Evolutionary conservation across 2,888 invertebrate species (phyloP).

Genomic region (Nomada fucata): DNA sequence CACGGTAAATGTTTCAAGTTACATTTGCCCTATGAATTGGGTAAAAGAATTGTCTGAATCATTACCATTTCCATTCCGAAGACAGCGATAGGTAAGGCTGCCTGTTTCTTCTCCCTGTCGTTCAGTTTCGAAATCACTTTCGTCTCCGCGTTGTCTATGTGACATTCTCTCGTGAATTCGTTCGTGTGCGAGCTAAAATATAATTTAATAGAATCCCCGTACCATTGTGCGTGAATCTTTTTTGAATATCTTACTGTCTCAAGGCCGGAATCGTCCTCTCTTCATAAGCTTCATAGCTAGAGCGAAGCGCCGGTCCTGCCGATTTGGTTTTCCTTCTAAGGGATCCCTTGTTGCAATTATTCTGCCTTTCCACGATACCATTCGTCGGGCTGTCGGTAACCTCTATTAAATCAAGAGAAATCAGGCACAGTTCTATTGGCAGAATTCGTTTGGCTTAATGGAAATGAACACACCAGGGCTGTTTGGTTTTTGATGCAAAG

Average conservation of each 20-base stretch:
- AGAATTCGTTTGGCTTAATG: not conserved
- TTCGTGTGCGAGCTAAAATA: constrained; percentile 91
- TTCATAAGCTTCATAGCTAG: constrained; percentile 94
- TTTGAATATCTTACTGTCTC: constrained; percentile 88
- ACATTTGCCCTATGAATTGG: not conserved
- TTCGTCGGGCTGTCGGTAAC: constrained; percentile 85
- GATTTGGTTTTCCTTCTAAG: constrained; percentile 86
- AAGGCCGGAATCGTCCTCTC: constrained; percentile 93
- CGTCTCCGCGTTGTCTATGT: constrained; percentile 86
- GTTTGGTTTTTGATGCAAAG: constrained; percentile 85
- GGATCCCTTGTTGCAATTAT: constrained; percentile 85
- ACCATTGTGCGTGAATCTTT: not conserved
- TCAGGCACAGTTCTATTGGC: not conserved
- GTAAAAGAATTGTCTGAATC: constrained; percentile 1
- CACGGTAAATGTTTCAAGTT: constrained; percentile 12
- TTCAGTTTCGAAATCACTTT: constrained; percentile 87
- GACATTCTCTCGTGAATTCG: constrained; percentile 91
- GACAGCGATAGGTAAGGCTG: constrained; percentile 94
- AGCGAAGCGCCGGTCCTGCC: constrained; percentile 81
- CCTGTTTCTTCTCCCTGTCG: constrained; percentile 93
- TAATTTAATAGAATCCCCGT: constrained; percentile 14
- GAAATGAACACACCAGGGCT: constrained; percentile 83
- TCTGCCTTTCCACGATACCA: constrained; percentile 79
- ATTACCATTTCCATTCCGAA: constrained; percentile 94
- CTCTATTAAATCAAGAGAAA: constrained; percentile 64